Evolutionary conservation across 2,888 invertebrate species (phyloP), one percentile per base, ranked within the genome.

Genomic region (Crematogaster levior): DNA sequence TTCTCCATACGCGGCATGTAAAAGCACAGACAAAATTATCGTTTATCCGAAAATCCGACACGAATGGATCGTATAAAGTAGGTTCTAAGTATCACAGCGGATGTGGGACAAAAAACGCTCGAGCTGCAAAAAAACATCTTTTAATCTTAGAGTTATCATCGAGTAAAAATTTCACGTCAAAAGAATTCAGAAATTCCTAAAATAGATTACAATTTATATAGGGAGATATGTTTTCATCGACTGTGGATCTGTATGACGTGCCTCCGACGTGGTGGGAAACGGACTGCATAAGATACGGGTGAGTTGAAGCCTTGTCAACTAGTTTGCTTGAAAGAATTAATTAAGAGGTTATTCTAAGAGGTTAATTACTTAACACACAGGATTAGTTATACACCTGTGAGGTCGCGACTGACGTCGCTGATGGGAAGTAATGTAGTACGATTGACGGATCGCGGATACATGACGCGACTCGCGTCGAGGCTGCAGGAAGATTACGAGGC

Each of bases 381-480:
- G 94, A 96, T 96, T 95, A 95, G 95, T 92, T 96, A 96, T 92
- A 96, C 96, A 53, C 95, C 96, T 90, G 96, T 96, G 82, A 95
- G 96, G 81, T 95, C 96, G 56, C 95, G 96, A n/a, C 94, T 97
- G 91, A 97, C 97, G 94, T 96, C 96, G 93, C 95, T 96, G 85
- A 97, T 97, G 97, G 97, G 96, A 72, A 96, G 95, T 43, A 96
- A 96, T 93, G 94, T 96, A 88, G 96, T 97, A 79, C 95, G 95
- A 89, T 95, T 97, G 81, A 97, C 97, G 1, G 97, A 97, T 94
- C 95, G 96, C 86, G 95, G 94, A 80, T 97, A 96, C 94, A 97
- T 97, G 96, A 95, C 95, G 84, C 95, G 95, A 18, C 95, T 97
- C 74, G 96, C 96, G 91, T 95, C 96, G 53, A 94, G 96, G 61